A percentile compares a stretch with the other conserved stretches of the same genome.
Evolutionary conservation across 2,888 invertebrate genomes (phyloP).

Genomic region (Sinopyrophorus schimmeli): DNA sequence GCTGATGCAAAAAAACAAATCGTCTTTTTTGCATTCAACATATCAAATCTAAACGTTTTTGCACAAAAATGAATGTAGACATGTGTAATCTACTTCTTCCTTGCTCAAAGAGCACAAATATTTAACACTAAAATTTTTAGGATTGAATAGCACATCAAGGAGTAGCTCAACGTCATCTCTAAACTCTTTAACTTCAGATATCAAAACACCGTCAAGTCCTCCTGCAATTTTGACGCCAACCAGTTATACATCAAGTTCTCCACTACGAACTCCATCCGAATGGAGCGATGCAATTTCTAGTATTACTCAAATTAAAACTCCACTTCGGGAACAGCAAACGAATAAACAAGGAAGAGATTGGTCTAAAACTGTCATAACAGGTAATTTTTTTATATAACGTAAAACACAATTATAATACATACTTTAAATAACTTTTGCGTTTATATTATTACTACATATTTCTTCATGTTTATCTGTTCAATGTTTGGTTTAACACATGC

Average conservation of each 20-base stretch:
- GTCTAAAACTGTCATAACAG: conserved; percentile 43
- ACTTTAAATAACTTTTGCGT: neutral
- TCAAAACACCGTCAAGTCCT: conserved; percentile 48
- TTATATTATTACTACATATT: too few species aligned
- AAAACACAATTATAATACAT: too few species aligned
- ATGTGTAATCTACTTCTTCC: too few species aligned
- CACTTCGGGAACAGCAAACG: conserved; percentile 56
- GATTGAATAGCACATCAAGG: conserved; percentile 59
- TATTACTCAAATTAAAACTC: conserved; percentile 58
- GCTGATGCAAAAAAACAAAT: too few species aligned
- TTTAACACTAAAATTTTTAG: conserved; percentile 24
- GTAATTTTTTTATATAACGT: conserved; percentile 17
- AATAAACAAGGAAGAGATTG: conserved; percentile 47
- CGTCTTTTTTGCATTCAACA: too few species aligned
- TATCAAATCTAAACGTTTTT: too few species aligned
- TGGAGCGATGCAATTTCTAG: conserved; percentile 58
- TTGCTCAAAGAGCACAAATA: too few species aligned
- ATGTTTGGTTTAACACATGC: too few species aligned
- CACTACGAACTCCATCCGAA: conserved; percentile 59
- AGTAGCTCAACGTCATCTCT: conserved; percentile 69
- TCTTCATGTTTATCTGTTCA: too few species aligned
- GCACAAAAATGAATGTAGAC: too few species aligned
- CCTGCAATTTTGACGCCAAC: conserved; percentile 48
- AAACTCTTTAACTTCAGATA: conserved; percentile 60
- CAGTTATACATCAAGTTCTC: conserved; percentile 49